Evolutionary conservation across 2,113 vertebrate genomes (phyloP).

Genomic region (Hiodon tergisus): DNA sequence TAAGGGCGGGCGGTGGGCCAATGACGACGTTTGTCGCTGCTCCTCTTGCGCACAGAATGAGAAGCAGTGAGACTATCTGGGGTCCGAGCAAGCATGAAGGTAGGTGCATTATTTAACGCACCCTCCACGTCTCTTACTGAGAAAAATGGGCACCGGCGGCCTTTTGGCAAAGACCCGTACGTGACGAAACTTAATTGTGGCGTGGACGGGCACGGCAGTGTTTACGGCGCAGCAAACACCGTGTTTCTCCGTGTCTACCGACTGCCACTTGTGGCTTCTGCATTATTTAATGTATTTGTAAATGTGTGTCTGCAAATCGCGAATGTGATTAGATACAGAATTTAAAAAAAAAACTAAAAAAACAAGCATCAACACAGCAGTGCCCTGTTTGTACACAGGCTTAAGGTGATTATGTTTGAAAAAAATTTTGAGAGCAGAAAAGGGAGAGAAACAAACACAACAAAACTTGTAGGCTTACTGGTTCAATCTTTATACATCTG

Average conservation of each 20-base stretch:
- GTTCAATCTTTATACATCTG: conserved; percentile 6
- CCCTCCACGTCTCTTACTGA: conserved; percentile 1
- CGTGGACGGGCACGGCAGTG: not conserved
- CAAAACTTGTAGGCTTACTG: not conserved
- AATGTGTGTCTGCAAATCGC: not conserved
- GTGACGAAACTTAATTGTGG: conserved; percentile 6
- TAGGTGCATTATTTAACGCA: conserved; percentile 9
- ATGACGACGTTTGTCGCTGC: not conserved
- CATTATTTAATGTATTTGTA: not conserved
- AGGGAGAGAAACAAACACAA: conserved; percentile 9
- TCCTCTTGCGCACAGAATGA: not conserved
- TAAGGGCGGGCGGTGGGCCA: not conserved
- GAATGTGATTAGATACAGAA: too few relatives aligned
- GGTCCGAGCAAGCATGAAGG: conserved; percentile 11
- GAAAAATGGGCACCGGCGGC: conserved; percentile 20
- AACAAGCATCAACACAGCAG: too few relatives aligned
- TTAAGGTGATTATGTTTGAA: not conserved
- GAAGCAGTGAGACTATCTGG: not conserved
- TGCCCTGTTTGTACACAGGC: too few relatives aligned
- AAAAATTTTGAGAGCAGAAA: not conserved
- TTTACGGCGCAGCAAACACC: not conserved
- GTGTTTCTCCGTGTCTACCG: not conserved
- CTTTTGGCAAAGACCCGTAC: not conserved
- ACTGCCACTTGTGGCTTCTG: not conserved
- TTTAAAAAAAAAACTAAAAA: too few relatives aligned